Evolutionary conservation across 2,888 invertebrate genomes (phyloP).

Genomic region (Bursaphelenchus okinawaensis): DNA sequence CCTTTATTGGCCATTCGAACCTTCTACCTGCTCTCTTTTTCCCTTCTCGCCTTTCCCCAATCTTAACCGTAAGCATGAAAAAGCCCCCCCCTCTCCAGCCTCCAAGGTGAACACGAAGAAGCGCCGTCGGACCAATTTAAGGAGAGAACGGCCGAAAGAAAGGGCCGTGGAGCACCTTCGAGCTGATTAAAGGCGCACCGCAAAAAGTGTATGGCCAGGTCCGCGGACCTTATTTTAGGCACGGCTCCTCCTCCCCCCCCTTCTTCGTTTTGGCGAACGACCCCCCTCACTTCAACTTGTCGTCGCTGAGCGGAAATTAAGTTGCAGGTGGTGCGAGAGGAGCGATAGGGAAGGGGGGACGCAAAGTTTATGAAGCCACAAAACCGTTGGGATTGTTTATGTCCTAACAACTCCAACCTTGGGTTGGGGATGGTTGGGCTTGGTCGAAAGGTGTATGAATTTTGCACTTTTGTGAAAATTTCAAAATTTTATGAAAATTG

Average conservation of each 20-base stretch:
- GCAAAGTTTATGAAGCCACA: background rate
- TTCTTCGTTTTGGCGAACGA: background rate
- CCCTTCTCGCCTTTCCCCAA: too few relatives aligned
- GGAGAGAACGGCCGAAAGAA: background rate
- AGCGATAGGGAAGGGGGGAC: slow-evolving; percentile 5
- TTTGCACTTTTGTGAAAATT: too few relatives aligned
- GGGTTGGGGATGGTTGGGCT: background rate
- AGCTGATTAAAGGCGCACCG: background rate
- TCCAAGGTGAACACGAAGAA: background rate
- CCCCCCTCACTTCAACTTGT: background rate
- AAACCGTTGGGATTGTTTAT: background rate
- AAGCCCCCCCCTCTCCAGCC: too few relatives aligned
- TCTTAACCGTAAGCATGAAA: too few relatives aligned
- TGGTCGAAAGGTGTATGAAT: too few relatives aligned
- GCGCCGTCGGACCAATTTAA: background rate
- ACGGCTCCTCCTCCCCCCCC: background rate
- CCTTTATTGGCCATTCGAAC: too few relatives aligned
- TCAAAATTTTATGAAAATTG: too few relatives aligned
- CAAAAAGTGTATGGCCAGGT: background rate
- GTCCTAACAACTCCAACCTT: slow-evolving; percentile 1
- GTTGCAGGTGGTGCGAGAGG: slow-evolving; percentile 1
- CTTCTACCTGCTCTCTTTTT: too few relatives aligned
- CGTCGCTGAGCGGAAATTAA: background rate
- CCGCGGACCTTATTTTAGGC: background rate
- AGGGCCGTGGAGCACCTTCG: background rate